A percentile compares a stretch with the other conserved stretches of the same genome.
Evolutionary conservation across 1,140 invertebrate species (phyloP).

Genomic region (Lucilia sericata): DNA sequence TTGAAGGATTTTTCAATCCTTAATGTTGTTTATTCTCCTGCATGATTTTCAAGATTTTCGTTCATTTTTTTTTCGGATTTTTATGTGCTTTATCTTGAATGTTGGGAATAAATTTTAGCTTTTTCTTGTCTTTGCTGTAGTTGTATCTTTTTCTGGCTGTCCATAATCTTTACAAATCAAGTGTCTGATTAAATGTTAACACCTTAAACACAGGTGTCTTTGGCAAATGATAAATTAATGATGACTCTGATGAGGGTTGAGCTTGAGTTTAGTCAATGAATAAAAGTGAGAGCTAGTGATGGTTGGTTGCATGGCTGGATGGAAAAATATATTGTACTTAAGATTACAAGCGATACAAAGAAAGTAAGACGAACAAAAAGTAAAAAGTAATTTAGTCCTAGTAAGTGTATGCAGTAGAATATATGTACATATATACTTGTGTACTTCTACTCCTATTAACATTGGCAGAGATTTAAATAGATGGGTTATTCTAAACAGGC

Average conservation of each 20-base stretch:
- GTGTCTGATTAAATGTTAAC: conserved; percentile 44
- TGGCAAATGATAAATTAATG: conserved; percentile 43
- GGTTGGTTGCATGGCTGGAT: too few relatives aligned
- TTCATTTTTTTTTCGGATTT: neutral
- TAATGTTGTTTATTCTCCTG: neutral
- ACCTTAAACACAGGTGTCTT: conserved; percentile 24
- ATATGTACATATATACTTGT: too few relatives aligned
- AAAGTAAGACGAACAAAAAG: too few relatives aligned
- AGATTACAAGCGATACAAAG: too few relatives aligned
- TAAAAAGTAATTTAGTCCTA: too few relatives aligned
- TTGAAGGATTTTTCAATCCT: neutral
- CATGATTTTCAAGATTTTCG: neutral
- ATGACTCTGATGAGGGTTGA: neutral
- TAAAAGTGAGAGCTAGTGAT: too few relatives aligned
- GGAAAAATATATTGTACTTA: too few relatives aligned
- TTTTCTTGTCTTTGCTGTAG: neutral
- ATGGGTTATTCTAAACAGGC: too few relatives aligned
- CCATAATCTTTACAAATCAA: conserved; percentile 40
- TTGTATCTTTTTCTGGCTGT: neutral
- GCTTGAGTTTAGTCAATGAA: neutral
- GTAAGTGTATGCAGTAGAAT: too few relatives aligned
- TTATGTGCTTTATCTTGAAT: neutral
- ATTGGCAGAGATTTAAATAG: too few relatives aligned
- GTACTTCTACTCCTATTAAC: too few relatives aligned
- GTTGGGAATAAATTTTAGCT: neutral